Base-by-base conservation (phyloP, 1,140 invertebrate genomes). In the Zelostemma sp. region DNA sequence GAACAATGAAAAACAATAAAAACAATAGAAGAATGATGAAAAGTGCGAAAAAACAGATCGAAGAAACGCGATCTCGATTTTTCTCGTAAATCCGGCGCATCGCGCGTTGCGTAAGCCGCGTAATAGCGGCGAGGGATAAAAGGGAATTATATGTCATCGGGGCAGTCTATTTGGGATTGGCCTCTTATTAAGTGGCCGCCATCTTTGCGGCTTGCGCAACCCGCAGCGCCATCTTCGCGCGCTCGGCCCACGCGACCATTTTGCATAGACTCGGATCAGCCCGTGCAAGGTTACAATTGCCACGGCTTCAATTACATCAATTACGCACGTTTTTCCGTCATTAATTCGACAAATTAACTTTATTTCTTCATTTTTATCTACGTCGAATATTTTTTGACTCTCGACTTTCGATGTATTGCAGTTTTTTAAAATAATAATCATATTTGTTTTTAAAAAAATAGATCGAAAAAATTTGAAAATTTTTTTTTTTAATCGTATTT, bases 291-390 rank as follows among this genome's bases (percentile, higher is more conserved):
- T 83, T 78, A 78, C 61, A 60, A 76, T 62, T 80, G 74, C 54
- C 73, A 70, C 72, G 73, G 81, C 65, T 80, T 81, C 80, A 83
- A 83, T 83, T 83, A 80, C 72, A 79, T 77, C 72, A 83, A 80
- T 81, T 83, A 80, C 65, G 55, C 49, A 21, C 51, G 28, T 59
- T 53, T 19, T 43, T 15, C 45, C 33, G 8, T 28, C 25, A 4
- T 28, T 3, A 28, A 28, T 28, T 28, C 25, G n/a, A n/a, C n/a
- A n/a, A n/a, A n/a, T n/a, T n/a, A n/a, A n/a, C n/a, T n/a, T n/a
- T n/a, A n/a, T n/a, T n/a, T n/a, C n/a, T n/a, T n/a, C n/a, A n/a
- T n/a, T n/a, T n/a, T n/a, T n/a, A n/a, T n/a, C n/a, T n/a, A n/a
- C n/a, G n/a, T n/a, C n/a, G n/a, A n/a, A n/a, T n/a, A n/a, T n/a